Evolutionary conservation across 2,113 vertebrate genomes (phyloP).

Genomic region (Thinocorus orbignyianus): DNA sequence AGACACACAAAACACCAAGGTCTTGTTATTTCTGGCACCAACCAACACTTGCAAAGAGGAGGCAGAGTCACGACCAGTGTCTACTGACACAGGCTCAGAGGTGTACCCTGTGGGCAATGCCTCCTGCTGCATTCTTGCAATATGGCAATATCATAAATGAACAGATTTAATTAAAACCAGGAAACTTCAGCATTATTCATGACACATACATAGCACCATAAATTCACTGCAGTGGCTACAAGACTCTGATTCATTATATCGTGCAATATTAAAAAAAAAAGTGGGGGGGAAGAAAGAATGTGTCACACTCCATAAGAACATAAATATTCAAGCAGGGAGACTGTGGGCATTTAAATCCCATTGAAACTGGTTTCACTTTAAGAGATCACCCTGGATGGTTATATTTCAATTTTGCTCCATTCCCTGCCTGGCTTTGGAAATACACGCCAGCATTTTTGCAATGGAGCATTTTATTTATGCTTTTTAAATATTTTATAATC

Average conservation of each 20-base stretch:
- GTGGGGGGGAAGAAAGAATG: accelerated
- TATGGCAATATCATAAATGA: not conserved
- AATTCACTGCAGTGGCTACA: not conserved
- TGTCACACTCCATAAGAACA: not conserved
- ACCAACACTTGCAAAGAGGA: not conserved
- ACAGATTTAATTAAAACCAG: conserved; percentile 41
- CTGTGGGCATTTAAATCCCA: not conserved
- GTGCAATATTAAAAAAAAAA: not conserved
- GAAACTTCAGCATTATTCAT: not conserved
- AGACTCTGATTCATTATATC: not conserved
- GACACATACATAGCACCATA: not conserved
- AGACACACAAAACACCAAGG: accelerated
- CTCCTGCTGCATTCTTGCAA: not conserved
- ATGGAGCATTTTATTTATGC: conserved; percentile 19
- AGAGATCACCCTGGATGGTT: not conserved
- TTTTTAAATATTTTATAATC: not conserved
- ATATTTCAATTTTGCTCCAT: not conserved
- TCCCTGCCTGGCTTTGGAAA: not conserved
- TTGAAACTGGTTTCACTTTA: not conserved
- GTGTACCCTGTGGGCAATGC: not conserved
- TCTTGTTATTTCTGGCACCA: not conserved
- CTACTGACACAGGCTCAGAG: not conserved
- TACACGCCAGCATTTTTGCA: not conserved
- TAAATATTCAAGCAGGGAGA: not conserved
- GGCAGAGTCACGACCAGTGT: not conserved